Evolutionary conservation across 1,140 invertebrate genomes (phyloP).

Genomic region (Magallana angulata): DNA sequence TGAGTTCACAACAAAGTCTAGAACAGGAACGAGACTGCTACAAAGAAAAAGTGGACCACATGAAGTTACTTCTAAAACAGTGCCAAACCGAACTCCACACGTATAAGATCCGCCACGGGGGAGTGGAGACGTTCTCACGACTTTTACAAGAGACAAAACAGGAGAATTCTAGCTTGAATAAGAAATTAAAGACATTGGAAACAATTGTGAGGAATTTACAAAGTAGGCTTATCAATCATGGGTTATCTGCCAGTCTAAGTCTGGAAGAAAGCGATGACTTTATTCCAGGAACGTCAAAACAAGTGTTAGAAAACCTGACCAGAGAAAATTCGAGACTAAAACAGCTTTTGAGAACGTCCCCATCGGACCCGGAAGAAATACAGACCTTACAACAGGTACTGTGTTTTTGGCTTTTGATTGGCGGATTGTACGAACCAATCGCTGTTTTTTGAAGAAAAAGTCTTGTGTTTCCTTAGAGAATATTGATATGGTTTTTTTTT

Average conservation of each 20-base stretch:
- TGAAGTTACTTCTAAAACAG: conserved; percentile 69
- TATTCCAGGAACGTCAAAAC: conserved; percentile 71
- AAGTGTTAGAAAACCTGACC: conserved; percentile 71
- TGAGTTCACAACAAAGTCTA: conserved; percentile 42
- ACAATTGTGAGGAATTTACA: conserved; percentile 71
- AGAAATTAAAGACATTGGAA: conserved; percentile 65
- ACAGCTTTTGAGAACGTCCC: conserved; percentile 59
- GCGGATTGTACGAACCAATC: background rate
- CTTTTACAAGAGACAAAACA: conserved; percentile 69
- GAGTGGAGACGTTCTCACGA: conserved; percentile 71
- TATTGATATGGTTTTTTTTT: too few species aligned
- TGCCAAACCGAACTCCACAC: conserved; percentile 66
- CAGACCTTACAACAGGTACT: conserved; percentile 62
- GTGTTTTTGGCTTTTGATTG: conserved; percentile 22
- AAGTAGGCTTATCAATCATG: conserved; percentile 65
- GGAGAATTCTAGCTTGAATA: conserved; percentile 62
- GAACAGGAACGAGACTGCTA: conserved; percentile 64
- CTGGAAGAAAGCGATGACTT: conserved; percentile 69
- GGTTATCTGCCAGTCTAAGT: conserved; percentile 62
- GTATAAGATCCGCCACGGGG: conserved; percentile 66
- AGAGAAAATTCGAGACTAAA: conserved; percentile 71
- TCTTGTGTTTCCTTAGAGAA: background rate
- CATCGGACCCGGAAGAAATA: conserved; percentile 64
- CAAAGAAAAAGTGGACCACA: conserved; percentile 69
- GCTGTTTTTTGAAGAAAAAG: background rate